Evolutionary conservation across 2,888 invertebrate genomes (phyloP).

Genomic region (Mamestra brassicae): DNA sequence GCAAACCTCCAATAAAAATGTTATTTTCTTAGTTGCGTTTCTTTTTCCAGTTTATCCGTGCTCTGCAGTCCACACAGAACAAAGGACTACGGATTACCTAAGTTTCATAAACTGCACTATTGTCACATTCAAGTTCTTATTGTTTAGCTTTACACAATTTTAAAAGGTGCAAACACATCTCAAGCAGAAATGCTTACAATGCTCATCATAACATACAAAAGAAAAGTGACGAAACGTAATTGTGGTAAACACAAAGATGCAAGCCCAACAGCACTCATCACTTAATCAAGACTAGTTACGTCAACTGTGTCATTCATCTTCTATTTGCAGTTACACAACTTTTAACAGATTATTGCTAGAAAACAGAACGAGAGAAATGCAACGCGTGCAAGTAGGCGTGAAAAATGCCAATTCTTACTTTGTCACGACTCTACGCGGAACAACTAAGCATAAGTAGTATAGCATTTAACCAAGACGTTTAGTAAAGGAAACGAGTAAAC

Average conservation of each 20-base stretch:
- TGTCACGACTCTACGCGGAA: slow-evolving; percentile 71
- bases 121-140: slow-evolving; percentile 27
- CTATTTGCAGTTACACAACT: slow-evolving; percentile 75
- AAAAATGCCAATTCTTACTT: slow-evolving; percentile 77
- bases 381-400: slow-evolving; percentile 77
- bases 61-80: background rate
- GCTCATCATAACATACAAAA: slow-evolving; percentile 14
- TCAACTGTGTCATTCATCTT: slow-evolving; percentile 62
- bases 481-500: slow-evolving; percentile 32
- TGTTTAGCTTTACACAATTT: slow-evolving; percentile 25
- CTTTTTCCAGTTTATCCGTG: no score
- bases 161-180: slow-evolving; percentile 24
- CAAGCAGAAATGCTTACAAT: slow-evolving; percentile 1
- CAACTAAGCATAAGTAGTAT: slow-evolving; percentile 25
- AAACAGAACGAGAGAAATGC: slow-evolving; percentile 80
- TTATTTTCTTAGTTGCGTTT: no score
- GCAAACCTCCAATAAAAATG: no score
- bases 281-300: slow-evolving; percentile 52
- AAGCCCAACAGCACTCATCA: slow-evolving; percentile 33
- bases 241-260: slow-evolving; percentile 40
- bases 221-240: slow-evolving; percentile 33
- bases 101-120: slow-evolving; percentile 29
- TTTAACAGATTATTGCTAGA: slow-evolving; percentile 78
- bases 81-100: slow-evolving; percentile 8
- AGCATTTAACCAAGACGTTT: slow-evolving; percentile 13